Base-by-base conservation (phyloP, 2,113 vertebrate species). In the Columba livia region DNA sequence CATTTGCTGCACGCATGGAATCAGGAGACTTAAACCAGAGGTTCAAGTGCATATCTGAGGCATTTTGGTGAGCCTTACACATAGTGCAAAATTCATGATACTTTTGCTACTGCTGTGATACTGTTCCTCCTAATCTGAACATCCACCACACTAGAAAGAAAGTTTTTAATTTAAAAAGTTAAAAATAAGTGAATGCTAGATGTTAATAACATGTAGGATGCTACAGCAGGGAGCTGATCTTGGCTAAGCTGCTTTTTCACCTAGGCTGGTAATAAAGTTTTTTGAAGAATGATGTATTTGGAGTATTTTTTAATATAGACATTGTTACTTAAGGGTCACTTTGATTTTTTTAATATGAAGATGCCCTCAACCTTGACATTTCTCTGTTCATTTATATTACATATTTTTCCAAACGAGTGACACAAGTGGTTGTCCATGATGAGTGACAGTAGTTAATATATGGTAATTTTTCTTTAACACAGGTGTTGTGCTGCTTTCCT, bases 401-500 rank as follows among this genome's bases (percentile, higher is more conserved):
- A 0, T 78, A 2, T 53, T 56, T 77, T 84, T 61, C 56, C 50
- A 51, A 67, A 17, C 1, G 6, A 58, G 31, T 28, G 40, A 26
- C 26, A 11, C 9, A 9, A 82, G 24, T 48, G 16, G 11, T n/a
- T 88, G 34, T 62, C 50, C 28, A 5, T 0, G 1, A 19, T 42
- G 32, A 19, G 2, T 15, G 51, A 24, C 42, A 62, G 54, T 32
- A 44, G 17, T 61, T 54, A 62, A 31, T 83, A 42, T 24, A 34
- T 71, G 47, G 70, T 58, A 29, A 73, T 90, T 90, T 86, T 89
- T n/a, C 40, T 85, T 61, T 58, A 74, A 44, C 38, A 21, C 72
- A 70, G 82, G 93, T 94, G 88, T 84, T 92, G 4, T 2, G 31
- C 79, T 50, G 6, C 89, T 94, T 94, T 57, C 69, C 77, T 64